Evolutionary conservation across 2,113 vertebrate genomes (phyloP), one percentile per base, ranked within the genome.

Genomic region (Epinephelus lanceolatus): DNA sequence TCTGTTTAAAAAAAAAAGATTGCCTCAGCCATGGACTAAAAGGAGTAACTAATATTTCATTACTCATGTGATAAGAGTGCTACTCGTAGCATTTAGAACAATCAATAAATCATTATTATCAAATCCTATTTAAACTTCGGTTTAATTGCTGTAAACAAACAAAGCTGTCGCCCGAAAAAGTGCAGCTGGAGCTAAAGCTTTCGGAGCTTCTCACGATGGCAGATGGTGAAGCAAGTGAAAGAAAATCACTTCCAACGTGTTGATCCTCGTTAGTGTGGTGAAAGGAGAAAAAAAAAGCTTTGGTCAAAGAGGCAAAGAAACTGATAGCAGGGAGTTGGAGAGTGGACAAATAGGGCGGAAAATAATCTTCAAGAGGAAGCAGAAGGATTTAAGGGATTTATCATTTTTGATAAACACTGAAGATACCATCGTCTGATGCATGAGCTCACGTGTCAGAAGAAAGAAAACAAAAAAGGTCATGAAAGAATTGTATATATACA

Each of bases 111-210:
- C 68, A 60, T 14, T 17, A 42, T 47, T 21, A 49, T 75, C 74
- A 11, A 15, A 33, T 40, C 68, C 12, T 68, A 60, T 72, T 75
- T n/a, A 78, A 85, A 83, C 75, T 62, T 85, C 76, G 45, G 51
- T 86, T 69, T 27, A 68, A 56, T 65, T 69, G 73, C n/a, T 68
- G 84, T 77, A 87, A 89, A 92, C 68, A 91, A 88, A 88, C 86
- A 81, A 78, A 76, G 71, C 27, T 40, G 33, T 15, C 6, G 56
- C 65, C 23, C 2, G 56, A 56, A 27, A 71, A 74, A 6, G 69
- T 80, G 86, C 91, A 92, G 86, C 89, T 85, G 88, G 91, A 88
- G 80, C 87, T 51, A 40, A 86, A 78, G 86, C 82, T 86, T 91
- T 78, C 17, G n/a, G 83, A 76, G 75, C 69, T 73, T 89, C 75